phyloP scores from a whole-genome alignment of 2,888 invertebrate genomes.

The Cataglyphis cursor region DNA sequence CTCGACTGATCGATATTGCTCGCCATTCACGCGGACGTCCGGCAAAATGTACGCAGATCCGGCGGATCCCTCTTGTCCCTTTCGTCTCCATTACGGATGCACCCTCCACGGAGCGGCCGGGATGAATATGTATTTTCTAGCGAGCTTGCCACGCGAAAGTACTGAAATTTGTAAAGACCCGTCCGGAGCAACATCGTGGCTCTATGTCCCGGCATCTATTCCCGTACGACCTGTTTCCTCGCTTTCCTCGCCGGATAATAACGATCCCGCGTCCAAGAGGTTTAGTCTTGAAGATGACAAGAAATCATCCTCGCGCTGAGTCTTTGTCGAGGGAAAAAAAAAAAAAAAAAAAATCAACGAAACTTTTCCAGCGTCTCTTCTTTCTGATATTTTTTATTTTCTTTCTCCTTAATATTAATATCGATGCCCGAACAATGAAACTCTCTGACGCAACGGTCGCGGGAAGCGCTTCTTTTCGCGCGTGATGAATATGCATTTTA shows the following conservation, averaged over 20 bases:
- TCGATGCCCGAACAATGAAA: slow-evolving; percentile 37
- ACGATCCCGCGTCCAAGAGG: not conserved
- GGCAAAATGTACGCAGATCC: slow-evolving; percentile 48
- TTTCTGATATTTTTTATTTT: not conserved
- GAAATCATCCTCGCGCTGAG: not conserved
- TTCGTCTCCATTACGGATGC: slow-evolving; percentile 54
- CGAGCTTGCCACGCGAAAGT: slow-evolving; percentile 37
- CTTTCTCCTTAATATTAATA: not conserved
- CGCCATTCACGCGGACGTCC: slow-evolving; percentile 53
- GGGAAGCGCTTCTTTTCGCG: slow-evolving; percentile 47
- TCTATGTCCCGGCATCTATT: slow-evolving; percentile 16
- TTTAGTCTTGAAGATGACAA: slow-evolving; percentile 13
- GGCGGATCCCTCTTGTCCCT: slow-evolving; percentile 45
- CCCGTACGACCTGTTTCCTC: slow-evolving; percentile 16
- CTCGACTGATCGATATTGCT: slow-evolving; percentile 51
- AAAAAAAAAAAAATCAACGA: not conserved
- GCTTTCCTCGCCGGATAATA: slow-evolving; percentile 4
- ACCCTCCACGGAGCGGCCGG: slow-evolving; percentile 28
- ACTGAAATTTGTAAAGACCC: slow-evolving; percentile 44
- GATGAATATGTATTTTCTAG: slow-evolving; percentile 53
- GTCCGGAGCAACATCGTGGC: not conserved
- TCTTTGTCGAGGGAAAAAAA: not conserved
- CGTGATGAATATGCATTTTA: slow-evolving; percentile 56
- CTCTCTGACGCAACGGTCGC: not conserved
- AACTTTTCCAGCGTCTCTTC: not conserved